Evolutionary conservation across 1,140 invertebrate species (phyloP), one percentile per base, ranked within the genome.

Genomic region (Tetragonula clypearis): DNA sequence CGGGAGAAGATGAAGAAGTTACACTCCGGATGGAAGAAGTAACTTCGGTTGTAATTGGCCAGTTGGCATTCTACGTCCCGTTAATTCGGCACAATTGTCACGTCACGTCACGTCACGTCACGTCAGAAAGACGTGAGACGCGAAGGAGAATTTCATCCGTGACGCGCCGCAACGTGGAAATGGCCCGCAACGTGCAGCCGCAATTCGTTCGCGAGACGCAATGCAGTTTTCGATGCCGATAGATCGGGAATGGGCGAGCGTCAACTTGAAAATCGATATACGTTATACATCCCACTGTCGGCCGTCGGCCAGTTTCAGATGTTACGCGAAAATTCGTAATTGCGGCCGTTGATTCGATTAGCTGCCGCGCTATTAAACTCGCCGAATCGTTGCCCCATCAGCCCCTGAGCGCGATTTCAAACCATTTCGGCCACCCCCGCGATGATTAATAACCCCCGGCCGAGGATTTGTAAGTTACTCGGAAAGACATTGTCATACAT

Each of bases 251-350:
- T 15, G 26, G 26, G 41, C 41, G 6, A 49, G 41, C 66, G 49
- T 84, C 82, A 84, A 84, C 82, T 66, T 49, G 76, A 83, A 76
- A 84, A 84, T 84, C 76, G 76, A 79, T 79, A 79, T 79, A 84
- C 49, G 56, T 26, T 23, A 30, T 30, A 19, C 26, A 30, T 0
- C 41, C 26, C 49, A n/a, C 66, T 49, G 19, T 17, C 19, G 41
- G 6, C 19, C 26, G 11, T 19, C 23, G 3, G 19, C 14, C 14
- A 26, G 77, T 65, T 30, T 60, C 58, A 84, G 76, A 73, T 79
- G 77, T 79, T 84, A 56, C 66, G 41, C 17, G 77, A 84, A 79
- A 65, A 79, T 56, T 79, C 49, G 82, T 84, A 84, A 84, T 84
- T 78, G 76, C 56, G 66, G 58, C 30, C 53, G 66, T 72, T 71